These are phyloP conservation scores for Cavia aperea DNA, from an alignment of 2,113 vertebrate species.

Conservation along the genomic window DNA sequence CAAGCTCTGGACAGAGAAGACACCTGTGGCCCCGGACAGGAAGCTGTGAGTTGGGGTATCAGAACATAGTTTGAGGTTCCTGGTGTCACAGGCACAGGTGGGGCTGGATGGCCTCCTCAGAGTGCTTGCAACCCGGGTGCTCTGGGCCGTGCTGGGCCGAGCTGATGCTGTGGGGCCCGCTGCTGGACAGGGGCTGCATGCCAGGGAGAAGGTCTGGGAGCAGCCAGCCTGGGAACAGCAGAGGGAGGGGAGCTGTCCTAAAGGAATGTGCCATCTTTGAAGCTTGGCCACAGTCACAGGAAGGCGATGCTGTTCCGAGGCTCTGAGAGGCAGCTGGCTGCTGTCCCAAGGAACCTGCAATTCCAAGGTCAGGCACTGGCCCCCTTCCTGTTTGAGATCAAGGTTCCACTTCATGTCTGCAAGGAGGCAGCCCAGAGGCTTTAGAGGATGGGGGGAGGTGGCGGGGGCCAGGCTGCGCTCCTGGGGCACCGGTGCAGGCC, in stretches of 20 bases:
- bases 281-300: background rate
- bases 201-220: background rate
- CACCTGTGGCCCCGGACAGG: background rate
- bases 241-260: background rate
- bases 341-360: background rate
- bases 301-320: rapidly evolving
- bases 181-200: background rate
- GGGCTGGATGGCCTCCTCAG: background rate
- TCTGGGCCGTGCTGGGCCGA: background rate
- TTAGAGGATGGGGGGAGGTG: background rate
- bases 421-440: background rate
- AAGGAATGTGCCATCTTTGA: background rate
- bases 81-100: background rate
- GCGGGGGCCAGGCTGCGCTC: no score
- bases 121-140: background rate
- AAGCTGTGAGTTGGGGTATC: background rate
- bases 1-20: background rate
- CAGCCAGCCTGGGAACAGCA: background rate
- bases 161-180: no score
- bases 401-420: background rate
- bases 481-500: background rate
- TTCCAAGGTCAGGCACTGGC: background rate
- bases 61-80: background rate
- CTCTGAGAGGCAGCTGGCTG: background rate
- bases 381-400: background rate